Percentiles rank a stretch among this genome's conserved stretches.
phyloP scores from a whole-genome alignment of 2,797 vertebrate genomes.

The Phyllotis vaccarum region DNA sequence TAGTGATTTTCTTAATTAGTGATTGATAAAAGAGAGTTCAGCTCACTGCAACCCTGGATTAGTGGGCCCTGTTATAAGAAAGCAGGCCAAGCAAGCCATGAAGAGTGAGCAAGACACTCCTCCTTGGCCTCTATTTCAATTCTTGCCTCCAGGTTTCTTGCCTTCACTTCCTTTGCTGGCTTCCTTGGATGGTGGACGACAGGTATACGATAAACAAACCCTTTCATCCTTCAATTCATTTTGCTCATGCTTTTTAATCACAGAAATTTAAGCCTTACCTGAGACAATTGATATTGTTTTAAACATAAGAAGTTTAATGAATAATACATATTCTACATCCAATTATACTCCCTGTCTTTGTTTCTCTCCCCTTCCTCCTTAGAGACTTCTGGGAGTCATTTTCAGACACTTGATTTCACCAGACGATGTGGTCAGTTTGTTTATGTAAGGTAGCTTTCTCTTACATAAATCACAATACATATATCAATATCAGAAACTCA shows the following conservation, averaged over 20 bases:
- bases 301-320: not conserved
- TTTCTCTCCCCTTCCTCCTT: not conserved
- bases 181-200: not conserved
- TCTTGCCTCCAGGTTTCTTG: not conserved
- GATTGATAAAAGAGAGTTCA: not conserved
- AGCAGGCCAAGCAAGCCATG: not conserved
- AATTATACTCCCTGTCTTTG: no score
- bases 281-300: not conserved
- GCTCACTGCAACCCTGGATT: not conserved
- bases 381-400: not conserved
- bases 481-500: not conserved
- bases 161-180: not conserved
- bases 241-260: not conserved
- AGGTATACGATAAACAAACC: not conserved
- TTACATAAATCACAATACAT: not conserved
- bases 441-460: not conserved
- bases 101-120: not conserved
- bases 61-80: not conserved
- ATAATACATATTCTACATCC: not conserved
- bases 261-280: not conserved
- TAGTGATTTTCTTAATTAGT: not conserved
- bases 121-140: not conserved
- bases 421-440: not conserved
- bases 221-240: not conserved
- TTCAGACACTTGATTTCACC: not conserved